phyloP scores from a whole-genome alignment of 2,797 vertebrate genomes.

The Buphagus erythrorhynchus region DNA sequence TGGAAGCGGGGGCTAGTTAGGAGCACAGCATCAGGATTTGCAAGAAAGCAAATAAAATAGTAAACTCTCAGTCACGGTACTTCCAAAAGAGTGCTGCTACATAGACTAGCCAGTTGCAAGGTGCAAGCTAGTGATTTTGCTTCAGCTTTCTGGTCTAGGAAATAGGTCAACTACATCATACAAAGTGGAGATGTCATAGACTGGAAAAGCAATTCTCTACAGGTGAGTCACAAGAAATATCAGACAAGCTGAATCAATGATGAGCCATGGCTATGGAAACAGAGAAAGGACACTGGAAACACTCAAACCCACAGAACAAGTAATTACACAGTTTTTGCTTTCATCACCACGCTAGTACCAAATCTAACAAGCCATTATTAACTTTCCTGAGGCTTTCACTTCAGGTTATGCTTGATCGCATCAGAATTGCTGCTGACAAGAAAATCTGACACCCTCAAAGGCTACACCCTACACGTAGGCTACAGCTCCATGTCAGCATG shows the following conservation, averaged over 20 bases:
- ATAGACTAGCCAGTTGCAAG: background rate
- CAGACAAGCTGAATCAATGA: background rate
- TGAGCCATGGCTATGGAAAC: background rate
- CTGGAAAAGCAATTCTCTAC: background rate
- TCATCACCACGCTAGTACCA: background rate
- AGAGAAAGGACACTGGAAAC: background rate
- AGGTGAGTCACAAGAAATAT: background rate
- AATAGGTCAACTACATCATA: rapidly evolving
- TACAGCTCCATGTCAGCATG: rapidly evolving
- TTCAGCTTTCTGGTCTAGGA: background rate
- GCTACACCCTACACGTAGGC: too few species aligned
- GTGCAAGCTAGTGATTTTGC: background rate
- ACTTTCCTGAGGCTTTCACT: background rate
- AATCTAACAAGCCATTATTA: background rate
- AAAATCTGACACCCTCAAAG: rapidly evolving
- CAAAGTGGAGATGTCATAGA: rapidly evolving
- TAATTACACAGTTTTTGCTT: background rate
- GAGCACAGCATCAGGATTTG: background rate
- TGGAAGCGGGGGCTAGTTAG: rapidly evolving
- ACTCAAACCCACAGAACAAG: background rate
- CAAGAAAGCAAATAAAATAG: background rate
- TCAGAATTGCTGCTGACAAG: rapidly evolving
- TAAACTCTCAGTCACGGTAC: background rate
- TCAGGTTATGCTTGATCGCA: rapidly evolving
- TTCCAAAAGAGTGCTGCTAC: background rate